A percentile compares a stretch with the other conserved stretches of the same genome.
Conservation (phyloP, 2,797 vertebrate genomes). For the Lepidocolaptes lacrymiger region DNA sequence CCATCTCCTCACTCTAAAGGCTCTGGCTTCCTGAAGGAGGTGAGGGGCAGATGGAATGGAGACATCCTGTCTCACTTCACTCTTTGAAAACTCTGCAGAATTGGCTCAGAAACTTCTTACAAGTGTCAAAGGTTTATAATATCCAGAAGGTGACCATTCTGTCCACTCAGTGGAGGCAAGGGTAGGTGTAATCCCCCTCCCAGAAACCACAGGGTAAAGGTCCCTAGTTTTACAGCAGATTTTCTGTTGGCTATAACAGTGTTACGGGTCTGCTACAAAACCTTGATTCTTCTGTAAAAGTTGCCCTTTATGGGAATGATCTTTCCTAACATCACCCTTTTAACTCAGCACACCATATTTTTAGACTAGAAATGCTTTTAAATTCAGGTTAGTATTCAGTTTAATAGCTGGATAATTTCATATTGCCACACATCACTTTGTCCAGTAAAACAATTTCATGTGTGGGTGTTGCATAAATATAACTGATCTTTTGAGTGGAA, state of each 20-base stretch:
- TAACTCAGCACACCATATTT: neutral
- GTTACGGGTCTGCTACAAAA: neutral
- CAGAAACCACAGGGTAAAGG: neutral
- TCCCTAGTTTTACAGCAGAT: neutral
- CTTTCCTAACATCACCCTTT: neutral
- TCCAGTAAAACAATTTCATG: neutral
- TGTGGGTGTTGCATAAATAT: neutral
- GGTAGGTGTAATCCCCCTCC: neutral
- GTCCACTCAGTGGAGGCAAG: neutral
- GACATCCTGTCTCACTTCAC: accelerated
- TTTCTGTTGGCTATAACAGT: neutral
- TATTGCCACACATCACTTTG: neutral
- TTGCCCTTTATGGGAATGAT: neutral
- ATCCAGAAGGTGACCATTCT: neutral
- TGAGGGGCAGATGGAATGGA: neutral
- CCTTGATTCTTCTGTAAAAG: neutral
- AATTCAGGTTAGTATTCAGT: neutral
- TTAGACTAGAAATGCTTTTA: neutral
- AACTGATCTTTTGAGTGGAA: neutral
- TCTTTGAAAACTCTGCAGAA: neutral
- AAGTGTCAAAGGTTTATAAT: neutral
- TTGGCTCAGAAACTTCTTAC: neutral
- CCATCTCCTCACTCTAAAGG: neutral
- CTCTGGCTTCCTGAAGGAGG: neutral
- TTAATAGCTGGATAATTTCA: neutral